phyloP scores from a whole-genome alignment of 2,888 invertebrate species.

The Drosophila infuscata region DNA sequence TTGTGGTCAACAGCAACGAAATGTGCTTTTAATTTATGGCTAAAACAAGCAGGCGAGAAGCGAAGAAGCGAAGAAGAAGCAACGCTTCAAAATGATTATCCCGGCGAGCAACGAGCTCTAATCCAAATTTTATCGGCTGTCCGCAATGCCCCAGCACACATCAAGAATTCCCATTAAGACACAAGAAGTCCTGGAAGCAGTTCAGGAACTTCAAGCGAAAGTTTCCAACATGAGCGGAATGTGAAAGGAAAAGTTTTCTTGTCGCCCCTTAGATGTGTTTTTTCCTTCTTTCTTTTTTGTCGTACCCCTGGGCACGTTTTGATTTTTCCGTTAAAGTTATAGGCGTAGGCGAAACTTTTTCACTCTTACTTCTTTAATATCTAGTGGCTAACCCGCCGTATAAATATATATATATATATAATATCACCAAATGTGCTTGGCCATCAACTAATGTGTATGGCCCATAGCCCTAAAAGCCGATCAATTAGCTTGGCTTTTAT shows the following conservation, averaged over 20 bases:
- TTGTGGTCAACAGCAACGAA: conserved; percentile 22
- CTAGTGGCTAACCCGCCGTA: conserved; percentile 37
- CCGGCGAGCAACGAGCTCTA: conserved; percentile 5
- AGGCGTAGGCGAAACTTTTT: conserved; percentile 51
- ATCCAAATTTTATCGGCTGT: conserved; percentile 34
- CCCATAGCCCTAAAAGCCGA: conserved; percentile 55
- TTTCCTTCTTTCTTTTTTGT: conserved; percentile 20
- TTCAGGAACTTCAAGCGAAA: conserved; percentile 30
- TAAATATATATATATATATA: too few relatives aligned
- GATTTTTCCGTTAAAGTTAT: conserved; percentile 52
- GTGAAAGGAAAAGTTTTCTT: conserved; percentile 54
- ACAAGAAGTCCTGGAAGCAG: conserved; percentile 24
- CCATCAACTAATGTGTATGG: conserved; percentile 40
- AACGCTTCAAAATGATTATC: conserved; percentile 15
- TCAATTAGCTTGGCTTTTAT: conserved; percentile 57
- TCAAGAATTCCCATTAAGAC: conserved; percentile 37
- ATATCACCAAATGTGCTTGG: conserved; percentile 25
- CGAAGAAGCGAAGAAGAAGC: background rate
- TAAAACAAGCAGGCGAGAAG: background rate
- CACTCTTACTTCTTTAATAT: conserved; percentile 46
- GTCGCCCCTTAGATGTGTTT: conserved; percentile 19
- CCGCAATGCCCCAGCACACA: conserved; percentile 8
- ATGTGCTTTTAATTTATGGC: conserved; percentile 51
- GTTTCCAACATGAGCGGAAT: conserved; percentile 25
- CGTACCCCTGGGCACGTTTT: conserved; percentile 61